A percentile compares a stretch with the other conserved stretches of the same genome.
Conservation (phyloP, 2,888 invertebrate genomes). For the Endotricha flammealis region DNA sequence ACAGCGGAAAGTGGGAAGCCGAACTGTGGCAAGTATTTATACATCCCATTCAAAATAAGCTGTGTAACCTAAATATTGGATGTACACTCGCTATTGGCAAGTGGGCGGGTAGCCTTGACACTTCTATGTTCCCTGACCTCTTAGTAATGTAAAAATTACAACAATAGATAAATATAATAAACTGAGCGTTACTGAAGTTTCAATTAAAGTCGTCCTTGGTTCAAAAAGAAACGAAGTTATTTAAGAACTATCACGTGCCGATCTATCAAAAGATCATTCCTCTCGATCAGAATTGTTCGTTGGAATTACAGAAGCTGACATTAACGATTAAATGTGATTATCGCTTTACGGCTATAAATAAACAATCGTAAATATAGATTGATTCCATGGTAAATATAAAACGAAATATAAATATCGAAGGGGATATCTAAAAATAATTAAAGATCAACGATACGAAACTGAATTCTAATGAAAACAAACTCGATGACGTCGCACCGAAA, state of each 20-base stretch:
- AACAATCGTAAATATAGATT: not conserved
- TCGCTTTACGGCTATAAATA: no score
- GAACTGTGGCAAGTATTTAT: conserved; percentile 38
- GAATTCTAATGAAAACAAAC: not conserved
- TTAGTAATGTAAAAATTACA: not conserved
- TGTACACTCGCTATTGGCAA: not conserved
- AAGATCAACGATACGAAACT: not conserved
- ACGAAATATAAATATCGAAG: not conserved
- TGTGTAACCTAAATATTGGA: conserved; percentile 34
- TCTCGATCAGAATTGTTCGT: no score
- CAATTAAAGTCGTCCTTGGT: not conserved
- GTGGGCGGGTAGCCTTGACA: not conserved
- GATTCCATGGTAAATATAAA: not conserved
- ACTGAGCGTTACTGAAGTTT: not conserved
- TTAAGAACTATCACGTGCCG: no score
- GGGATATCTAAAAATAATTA: not conserved
- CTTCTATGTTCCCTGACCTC: not conserved
- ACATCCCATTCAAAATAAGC: conserved; percentile 47
- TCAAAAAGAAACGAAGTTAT: no score
- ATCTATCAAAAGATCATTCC: no score
- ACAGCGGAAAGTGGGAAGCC: conserved; percentile 43
- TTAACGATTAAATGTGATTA: no score
- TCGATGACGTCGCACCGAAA: not conserved
- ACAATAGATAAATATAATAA: not conserved
- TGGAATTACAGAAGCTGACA: no score